phyloP scores from a whole-genome alignment of 2,888 invertebrate genomes.

The Syritta pipiens region DNA sequence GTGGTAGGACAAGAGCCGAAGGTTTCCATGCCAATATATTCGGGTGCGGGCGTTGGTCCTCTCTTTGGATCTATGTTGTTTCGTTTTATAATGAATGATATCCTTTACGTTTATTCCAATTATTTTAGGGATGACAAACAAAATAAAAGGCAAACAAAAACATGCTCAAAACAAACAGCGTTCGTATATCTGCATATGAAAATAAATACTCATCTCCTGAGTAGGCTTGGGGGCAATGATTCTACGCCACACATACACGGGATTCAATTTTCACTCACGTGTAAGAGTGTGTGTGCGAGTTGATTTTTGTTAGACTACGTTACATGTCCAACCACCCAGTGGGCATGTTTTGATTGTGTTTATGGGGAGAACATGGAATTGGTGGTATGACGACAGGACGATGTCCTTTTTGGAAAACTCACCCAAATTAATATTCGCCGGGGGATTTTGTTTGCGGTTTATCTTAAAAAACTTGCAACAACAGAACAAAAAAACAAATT shows the following conservation, averaged over 20 bases:
- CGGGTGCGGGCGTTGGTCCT: conserved; percentile 9
- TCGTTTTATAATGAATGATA: conserved; percentile 66
- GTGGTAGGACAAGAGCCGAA: conserved; percentile 20
- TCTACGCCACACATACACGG: no score
- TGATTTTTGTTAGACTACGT: background rate
- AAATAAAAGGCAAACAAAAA: conserved; percentile 64
- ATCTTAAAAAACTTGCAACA: background rate
- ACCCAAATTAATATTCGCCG: conserved; percentile 43
- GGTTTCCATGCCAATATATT: conserved; percentile 50
- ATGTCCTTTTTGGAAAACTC: conserved; percentile 48
- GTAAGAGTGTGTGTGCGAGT: background rate
- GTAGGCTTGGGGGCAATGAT: background rate
- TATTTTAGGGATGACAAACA: conserved; percentile 65
- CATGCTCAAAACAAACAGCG: conserved; percentile 37
- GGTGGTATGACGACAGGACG: background rate
- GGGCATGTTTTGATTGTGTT: conserved; percentile 63
- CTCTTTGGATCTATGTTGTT: conserved; percentile 37
- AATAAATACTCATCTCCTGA: conserved; percentile 38
- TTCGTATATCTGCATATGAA: conserved; percentile 43
- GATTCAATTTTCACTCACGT: no score
- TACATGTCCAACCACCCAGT: conserved; percentile 57
- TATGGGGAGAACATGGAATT: conserved; percentile 16
- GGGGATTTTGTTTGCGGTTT: background rate
- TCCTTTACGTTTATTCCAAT: conserved; percentile 66
- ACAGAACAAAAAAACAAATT: conserved; percentile 13